Evolutionary conservation across 1,140 invertebrate species (phyloP).

Genomic region (Chelonus insularis): DNA sequence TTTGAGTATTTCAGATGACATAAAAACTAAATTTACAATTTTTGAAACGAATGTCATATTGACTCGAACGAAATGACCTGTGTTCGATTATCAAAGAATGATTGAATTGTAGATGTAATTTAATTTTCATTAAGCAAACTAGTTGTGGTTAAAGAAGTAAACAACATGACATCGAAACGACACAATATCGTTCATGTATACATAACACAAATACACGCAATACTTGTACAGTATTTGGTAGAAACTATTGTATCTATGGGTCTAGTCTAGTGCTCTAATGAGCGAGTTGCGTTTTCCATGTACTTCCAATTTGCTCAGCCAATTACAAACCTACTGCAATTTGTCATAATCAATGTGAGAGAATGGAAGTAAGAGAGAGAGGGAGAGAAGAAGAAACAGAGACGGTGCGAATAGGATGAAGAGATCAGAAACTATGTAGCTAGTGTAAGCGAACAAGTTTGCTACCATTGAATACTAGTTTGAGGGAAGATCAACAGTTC

Average conservation of each 20-base stretch:
- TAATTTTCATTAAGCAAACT: no score
- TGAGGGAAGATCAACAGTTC: constrained; percentile 1
- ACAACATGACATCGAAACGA: not conserved
- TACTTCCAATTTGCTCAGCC: not conserved
- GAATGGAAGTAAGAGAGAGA: not conserved
- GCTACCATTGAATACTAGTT: not conserved
- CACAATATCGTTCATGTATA: not conserved
- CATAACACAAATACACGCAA: not conserved
- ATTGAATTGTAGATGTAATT: no score
- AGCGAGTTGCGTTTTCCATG: constrained; percentile 1
- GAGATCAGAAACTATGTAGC: not conserved
- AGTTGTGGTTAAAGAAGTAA: not conserved
- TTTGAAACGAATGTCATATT: no score
- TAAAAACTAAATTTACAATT: no score
- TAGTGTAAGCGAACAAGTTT: not conserved
- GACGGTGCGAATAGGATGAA: not conserved
- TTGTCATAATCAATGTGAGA: constrained; percentile 3
- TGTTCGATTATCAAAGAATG: no score
- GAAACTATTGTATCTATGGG: not conserved
- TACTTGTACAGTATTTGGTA: not conserved
- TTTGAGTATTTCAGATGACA: no score
- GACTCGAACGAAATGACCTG: no score
- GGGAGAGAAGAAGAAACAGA: not conserved
- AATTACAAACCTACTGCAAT: constrained; percentile 9
- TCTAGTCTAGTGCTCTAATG: not conserved